Conservation (phyloP, 1,140 invertebrate genomes). For the Hypsibius dujardini region DNA sequence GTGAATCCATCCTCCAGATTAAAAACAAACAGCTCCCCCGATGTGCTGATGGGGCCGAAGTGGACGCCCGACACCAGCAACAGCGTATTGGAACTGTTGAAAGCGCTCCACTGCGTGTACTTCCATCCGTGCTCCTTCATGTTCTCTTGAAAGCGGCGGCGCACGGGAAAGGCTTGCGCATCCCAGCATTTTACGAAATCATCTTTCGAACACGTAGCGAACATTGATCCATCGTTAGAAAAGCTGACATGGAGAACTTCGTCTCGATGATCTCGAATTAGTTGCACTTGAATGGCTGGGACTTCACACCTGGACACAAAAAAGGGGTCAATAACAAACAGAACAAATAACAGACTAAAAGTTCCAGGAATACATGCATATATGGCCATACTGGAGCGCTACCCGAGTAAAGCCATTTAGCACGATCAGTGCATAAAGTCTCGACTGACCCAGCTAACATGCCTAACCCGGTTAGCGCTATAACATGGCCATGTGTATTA, state of each 20-base stretch:
- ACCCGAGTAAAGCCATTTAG: no score
- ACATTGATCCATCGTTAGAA: constrained; percentile 67
- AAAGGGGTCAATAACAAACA: no score
- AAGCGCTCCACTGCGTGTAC: constrained; percentile 72
- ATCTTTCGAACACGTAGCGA: constrained; percentile 68
- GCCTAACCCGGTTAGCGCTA: no score
- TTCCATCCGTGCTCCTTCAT: constrained; percentile 73
- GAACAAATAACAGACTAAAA: no score
- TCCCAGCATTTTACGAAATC: constrained; percentile 30
- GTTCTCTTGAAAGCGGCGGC: constrained; percentile 28
- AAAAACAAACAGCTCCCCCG: constrained; percentile 72
- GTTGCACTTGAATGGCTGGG: constrained; percentile 55
- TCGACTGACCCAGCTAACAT: no score
- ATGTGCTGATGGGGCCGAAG: constrained; percentile 55
- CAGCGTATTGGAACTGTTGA: constrained; percentile 62
- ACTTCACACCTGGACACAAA: no score
- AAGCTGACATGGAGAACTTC: constrained; percentile 73
- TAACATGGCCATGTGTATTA: no score
- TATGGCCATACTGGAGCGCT: no score
- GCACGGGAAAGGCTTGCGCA: constrained; percentile 7
- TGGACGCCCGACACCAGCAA: constrained; percentile 68
- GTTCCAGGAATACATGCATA: no score
- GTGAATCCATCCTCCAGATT: constrained; percentile 44
- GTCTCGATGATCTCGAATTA: constrained; percentile 47
- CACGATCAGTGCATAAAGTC: no score